These are phyloP conservation scores for Cirrhinus mrigala DNA, from an alignment of 2,797 vertebrate genomes.

Conservation along the genomic window DNA sequence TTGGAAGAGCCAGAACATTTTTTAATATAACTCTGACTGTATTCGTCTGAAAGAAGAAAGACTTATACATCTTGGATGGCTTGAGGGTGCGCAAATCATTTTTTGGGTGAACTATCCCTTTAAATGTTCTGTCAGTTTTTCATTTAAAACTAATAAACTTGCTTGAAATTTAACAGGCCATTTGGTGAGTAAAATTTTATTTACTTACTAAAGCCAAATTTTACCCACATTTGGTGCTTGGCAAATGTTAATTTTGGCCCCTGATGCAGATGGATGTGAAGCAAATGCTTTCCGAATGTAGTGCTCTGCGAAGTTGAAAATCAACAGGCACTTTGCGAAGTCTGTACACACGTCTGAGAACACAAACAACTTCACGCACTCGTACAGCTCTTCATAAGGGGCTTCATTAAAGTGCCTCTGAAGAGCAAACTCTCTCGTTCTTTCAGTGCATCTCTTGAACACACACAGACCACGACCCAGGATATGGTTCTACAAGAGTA, in stretches of 20 bases:
- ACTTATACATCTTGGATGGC: too few species aligned
- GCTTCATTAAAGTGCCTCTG: slow-evolving; percentile 40
- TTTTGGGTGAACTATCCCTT: too few species aligned
- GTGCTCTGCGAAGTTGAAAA: background rate
- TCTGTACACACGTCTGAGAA: background rate
- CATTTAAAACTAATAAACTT: slow-evolving; percentile 5
- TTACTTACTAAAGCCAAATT: background rate
- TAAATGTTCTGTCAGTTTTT: background rate
- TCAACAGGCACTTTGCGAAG: slow-evolving; percentile 1
- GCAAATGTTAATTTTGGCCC: background rate
- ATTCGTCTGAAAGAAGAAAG: too few species aligned
- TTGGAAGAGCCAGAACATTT: too few species aligned
- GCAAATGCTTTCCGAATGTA: background rate
- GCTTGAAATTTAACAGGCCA: background rate
- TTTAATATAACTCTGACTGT: too few species aligned
- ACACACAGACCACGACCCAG: slow-evolving; percentile 15
- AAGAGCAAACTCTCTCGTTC: background rate
- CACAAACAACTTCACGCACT: slow-evolving; percentile 15
- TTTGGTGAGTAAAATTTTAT: background rate
- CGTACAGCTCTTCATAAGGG: slow-evolving; percentile 22
- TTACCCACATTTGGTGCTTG: slow-evolving; percentile 1
- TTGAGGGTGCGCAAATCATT: too few species aligned
- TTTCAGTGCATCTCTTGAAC: background rate
- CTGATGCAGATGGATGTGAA: background rate
- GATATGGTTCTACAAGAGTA: slow-evolving; percentile 46